A percentile compares a stretch with the other conserved stretches of the same genome.
phyloP scores from a whole-genome alignment of 2,797 vertebrate genomes.

The Onychomys leucogaster region DNA sequence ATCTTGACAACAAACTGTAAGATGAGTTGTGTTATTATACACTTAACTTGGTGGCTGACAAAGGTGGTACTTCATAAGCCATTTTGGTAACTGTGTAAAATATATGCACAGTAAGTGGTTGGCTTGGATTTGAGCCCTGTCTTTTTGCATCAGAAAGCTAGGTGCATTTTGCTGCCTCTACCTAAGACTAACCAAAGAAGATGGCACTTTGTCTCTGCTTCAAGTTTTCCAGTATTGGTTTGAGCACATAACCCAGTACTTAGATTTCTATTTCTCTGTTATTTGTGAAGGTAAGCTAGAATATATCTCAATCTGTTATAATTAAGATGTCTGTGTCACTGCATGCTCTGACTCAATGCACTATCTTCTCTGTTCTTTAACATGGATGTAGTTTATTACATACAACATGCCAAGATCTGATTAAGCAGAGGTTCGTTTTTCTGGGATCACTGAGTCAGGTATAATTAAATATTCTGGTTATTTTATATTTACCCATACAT shows the following conservation, averaged over 20 bases:
- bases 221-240: not conserved
- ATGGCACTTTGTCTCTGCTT: not conserved
- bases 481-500: not conserved
- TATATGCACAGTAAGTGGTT: not conserved
- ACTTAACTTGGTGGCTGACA: not conserved
- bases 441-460: not conserved
- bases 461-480: constrained; percentile 20
- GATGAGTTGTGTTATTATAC: not conserved
- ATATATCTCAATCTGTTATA: not conserved
- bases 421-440: not conserved
- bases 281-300: not conserved
- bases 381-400: not conserved
- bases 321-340: not conserved
- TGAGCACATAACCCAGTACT: not conserved
- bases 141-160: not conserved
- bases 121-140: not conserved
- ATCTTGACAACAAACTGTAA: not conserved
- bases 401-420: not conserved
- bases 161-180: not conserved
- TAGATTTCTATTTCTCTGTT: not conserved
- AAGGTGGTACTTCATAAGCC: not conserved
- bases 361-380: not conserved
- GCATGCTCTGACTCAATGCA: not conserved
- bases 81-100: not conserved
- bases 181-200: not conserved